Evolutionary conservation across 2,797 vertebrate species (phyloP), one percentile per base, ranked within the genome.

Genomic region (Coilia nasus): DNA sequence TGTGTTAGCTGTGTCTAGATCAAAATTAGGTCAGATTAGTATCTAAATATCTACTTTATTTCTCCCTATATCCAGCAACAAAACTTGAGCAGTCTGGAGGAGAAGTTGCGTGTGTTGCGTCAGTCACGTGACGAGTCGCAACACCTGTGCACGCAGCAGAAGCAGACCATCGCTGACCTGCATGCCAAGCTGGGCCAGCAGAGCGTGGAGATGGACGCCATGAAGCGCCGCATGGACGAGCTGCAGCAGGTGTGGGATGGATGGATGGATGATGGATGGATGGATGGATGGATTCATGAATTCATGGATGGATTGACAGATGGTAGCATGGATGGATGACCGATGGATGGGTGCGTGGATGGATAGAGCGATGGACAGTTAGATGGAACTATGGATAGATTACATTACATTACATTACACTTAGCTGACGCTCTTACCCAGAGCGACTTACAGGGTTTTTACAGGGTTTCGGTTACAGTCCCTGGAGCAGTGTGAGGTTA

Each of bases 51-150:
- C 50, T 10, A 54, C 7, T 54, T 54, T 9, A 54, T 14, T 14
- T 54, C 14, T 28, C n/a, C 3, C 44, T 54, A 17, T 81, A 23
- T 80, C 88, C 91, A 98, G 98, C 96, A 97, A 91, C 97, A 98
- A 86, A 95, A 88, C 1, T 87, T 96, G 35, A 94, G 93, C 0
- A 92, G 95, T 19, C 82, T 98, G 82, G 96, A 98, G 90, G 98
- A 99, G 93, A 99, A 97, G 94, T 93, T 98, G 50, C 94, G 95
- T 81, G 92, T 93, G 1, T 81, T 95, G 83, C 94, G 94, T 0
- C 96, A 96, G 88, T 96, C 96, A 0, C 92, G 97, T n/a, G 97
- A 99, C 21, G 97, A 98, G 91, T 93, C 94, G n/a, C 97, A 97
- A 93, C 92, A 91, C 21, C 93, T 95, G 89, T 96, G 94, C 90